Conservation (phyloP, 1,140 invertebrate genomes). For the Heterodera carotae region DNA sequence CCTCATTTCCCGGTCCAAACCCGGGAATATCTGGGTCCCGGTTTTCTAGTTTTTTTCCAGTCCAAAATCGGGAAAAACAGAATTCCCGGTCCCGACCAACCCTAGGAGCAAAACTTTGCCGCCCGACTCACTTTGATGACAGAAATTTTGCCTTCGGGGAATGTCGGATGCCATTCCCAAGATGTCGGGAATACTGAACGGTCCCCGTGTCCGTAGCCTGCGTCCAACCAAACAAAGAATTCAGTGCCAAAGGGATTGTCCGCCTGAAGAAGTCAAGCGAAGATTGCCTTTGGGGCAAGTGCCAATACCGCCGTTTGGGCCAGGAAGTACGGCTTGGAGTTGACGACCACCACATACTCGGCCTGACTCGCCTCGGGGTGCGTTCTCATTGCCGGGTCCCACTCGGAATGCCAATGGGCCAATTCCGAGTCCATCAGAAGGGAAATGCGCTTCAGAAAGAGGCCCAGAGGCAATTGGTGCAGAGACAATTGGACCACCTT, state of each 20-base stretch:
- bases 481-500: conserved; percentile 50
- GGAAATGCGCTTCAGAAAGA: conserved; percentile 44
- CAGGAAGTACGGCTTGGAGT: conserved; percentile 64
- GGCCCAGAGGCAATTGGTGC: conserved; percentile 53
- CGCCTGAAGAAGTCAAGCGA: conserved; percentile 36
- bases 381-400: conserved; percentile 55
- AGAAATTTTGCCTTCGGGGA: conserved; percentile 54
- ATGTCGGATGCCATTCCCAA: conserved; percentile 55
- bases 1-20: too few species aligned
- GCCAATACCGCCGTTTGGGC: conserved; percentile 60
- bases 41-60: too few species aligned
- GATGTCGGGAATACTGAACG: conserved; percentile 45
- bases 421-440: conserved; percentile 55
- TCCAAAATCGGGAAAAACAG: too few species aligned
- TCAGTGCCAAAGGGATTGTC: conserved; percentile 62
- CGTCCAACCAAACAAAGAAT: conserved; percentile 61
- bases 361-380: conserved; percentile 59
- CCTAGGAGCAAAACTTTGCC: too few species aligned
- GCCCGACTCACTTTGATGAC: conserved; percentile 60
- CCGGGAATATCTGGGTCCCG: too few species aligned
- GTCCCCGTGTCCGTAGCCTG: conserved; percentile 60
- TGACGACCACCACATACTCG: conserved; percentile 63
- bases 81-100: too few species aligned
- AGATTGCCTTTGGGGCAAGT: not conserved
- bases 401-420: conserved; percentile 44